phyloP scores from a whole-genome alignment of 2,888 invertebrate species.

The Marronus borbonicus region DNA sequence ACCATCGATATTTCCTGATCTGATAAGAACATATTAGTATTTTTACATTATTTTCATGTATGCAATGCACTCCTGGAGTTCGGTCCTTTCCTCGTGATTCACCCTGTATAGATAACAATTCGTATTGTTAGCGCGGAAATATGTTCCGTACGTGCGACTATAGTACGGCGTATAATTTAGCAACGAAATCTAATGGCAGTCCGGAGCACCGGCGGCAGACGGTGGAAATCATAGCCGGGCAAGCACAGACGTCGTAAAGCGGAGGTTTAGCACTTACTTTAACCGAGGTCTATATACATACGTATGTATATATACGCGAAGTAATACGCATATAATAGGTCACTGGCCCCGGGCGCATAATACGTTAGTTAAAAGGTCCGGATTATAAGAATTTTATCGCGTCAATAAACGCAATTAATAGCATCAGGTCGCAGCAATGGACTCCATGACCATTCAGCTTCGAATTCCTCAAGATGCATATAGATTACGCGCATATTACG shows the following conservation, averaged over 20 bases:
- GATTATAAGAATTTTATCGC: not conserved
- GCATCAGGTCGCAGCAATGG: not conserved
- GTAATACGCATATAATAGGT: slow-evolving; percentile 9
- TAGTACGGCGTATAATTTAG: not conserved
- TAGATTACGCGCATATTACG: not conserved
- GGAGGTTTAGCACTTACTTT: not conserved
- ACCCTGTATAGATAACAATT: too few relatives aligned
- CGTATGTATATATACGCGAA: not conserved
- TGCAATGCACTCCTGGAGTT: too few relatives aligned
- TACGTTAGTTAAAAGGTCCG: not conserved
- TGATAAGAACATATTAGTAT: too few relatives aligned
- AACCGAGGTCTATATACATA: not conserved
- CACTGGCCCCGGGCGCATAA: slow-evolving; percentile 25
- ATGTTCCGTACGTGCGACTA: too few relatives aligned
- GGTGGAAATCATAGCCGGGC: not conserved
- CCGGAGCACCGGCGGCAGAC: not conserved
- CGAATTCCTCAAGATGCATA: not conserved
- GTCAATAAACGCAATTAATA: not conserved
- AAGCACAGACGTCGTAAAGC: slow-evolving; percentile 6
- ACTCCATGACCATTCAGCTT: not conserved
- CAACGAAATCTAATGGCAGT: not conserved
- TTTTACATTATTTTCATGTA: too few relatives aligned
- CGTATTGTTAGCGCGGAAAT: too few relatives aligned
- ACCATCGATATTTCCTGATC: too few relatives aligned
- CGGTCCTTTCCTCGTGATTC: too few relatives aligned